phyloP scores from a whole-genome alignment of 2,113 vertebrate genomes.

The Colius striatus region DNA sequence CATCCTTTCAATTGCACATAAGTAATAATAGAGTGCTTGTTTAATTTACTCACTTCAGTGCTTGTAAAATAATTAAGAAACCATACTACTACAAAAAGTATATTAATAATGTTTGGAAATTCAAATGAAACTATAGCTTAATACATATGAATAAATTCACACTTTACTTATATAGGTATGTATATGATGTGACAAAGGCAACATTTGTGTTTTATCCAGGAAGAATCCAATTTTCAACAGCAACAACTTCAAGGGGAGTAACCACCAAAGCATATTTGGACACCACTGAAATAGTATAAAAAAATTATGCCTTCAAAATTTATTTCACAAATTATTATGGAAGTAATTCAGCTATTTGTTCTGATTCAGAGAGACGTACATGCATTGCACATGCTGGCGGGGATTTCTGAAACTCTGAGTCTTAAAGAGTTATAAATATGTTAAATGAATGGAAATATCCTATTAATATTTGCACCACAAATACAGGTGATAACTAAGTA shows the following conservation, averaged over 20 bases:
- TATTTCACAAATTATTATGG: neutral
- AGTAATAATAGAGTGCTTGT: neutral
- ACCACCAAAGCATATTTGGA: neutral
- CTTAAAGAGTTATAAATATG: neutral
- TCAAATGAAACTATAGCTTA: neutral
- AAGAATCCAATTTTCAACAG: neutral
- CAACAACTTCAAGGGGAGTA: neutral
- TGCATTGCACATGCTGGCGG: neutral
- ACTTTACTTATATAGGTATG: neutral
- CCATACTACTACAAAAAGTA: neutral
- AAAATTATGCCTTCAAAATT: neutral
- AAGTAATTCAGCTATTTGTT: neutral
- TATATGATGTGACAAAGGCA: neutral
- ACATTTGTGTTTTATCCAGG: neutral
- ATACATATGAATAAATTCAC: neutral
- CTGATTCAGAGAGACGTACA: neutral
- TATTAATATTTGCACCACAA: neutral
- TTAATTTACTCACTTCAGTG: neutral
- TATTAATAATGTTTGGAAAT: neutral
- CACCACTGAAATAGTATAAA: neutral
- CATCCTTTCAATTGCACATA: neutral
- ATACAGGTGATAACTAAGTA: neutral
- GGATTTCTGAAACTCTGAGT: neutral
- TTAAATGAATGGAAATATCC: neutral
- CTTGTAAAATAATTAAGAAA: neutral